Conservation (phyloP, 2,888 invertebrate species). For the Shargacucullia verbasci region DNA sequence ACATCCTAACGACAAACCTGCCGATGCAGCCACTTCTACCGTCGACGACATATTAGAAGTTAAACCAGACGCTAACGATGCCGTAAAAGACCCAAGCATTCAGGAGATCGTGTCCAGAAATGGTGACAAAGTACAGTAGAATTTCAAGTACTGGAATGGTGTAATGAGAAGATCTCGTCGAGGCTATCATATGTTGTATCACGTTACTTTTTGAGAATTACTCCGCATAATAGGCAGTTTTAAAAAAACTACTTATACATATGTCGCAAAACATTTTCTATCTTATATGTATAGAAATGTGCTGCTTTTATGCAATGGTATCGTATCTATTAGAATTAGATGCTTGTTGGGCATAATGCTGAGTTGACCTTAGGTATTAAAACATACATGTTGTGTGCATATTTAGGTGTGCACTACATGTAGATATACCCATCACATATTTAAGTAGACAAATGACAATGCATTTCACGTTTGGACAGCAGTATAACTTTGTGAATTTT, state of each 20-base stretch:
- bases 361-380: constrained; percentile 17
- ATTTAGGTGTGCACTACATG: constrained; percentile 1
- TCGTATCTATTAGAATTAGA: constrained; percentile 7
- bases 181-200: constrained; percentile 31
- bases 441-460: constrained; percentile 30
- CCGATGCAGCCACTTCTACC: constrained; percentile 59
- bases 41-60: constrained; percentile 82
- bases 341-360: constrained; percentile 13
- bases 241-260: background rate
- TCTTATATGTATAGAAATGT: background rate
- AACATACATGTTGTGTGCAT: background rate
- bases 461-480: constrained; percentile 54
- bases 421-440: constrained; percentile 8
- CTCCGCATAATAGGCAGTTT: constrained; percentile 18
- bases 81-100: constrained; percentile 82
- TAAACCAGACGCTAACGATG: constrained; percentile 78
- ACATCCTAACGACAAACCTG: constrained; percentile 69
- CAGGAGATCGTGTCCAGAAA: constrained; percentile 84
- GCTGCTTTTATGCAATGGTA: constrained; percentile 11
- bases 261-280: no score
- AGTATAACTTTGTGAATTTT: constrained; percentile 32
- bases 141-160: constrained; percentile 49
- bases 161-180: constrained; percentile 58
- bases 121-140: constrained; percentile 80
- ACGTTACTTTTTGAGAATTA: constrained; percentile 21